Conservation (phyloP, 2,113 vertebrate genomes). For the Melanerpes aurifrons region DNA sequence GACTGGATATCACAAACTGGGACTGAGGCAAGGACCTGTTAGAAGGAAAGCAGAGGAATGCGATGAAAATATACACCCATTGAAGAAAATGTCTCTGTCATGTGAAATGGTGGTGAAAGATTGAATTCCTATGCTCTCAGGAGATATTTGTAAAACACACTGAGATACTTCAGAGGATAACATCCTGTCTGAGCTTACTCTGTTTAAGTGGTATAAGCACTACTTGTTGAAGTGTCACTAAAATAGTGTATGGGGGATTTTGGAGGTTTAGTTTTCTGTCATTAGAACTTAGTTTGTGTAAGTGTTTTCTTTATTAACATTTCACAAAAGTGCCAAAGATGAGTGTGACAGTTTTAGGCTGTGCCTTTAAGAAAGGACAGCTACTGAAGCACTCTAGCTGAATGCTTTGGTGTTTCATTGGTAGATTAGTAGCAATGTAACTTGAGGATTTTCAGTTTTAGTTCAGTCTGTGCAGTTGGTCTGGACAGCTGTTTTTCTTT, state of each 20-base stretch:
- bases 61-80: background rate
- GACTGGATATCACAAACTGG: background rate
- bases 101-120: background rate
- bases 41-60: background rate
- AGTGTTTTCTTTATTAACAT: background rate
- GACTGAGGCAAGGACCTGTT: background rate
- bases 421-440: too few species aligned
- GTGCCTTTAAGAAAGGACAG: too few species aligned
- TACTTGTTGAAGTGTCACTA: background rate
- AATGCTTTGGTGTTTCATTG: too few species aligned
- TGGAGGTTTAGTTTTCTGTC: background rate
- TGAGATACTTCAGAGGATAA: background rate
- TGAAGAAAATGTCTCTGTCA: background rate
- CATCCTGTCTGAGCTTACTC: background rate
- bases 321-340: background rate
- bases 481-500: too few species aligned
- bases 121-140: background rate
- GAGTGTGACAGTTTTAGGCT: too few species aligned
- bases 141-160: background rate
- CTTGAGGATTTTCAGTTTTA: too few species aligned
- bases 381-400: too few species aligned
- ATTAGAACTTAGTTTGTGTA: background rate
- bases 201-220: background rate
- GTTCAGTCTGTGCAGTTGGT: too few species aligned
- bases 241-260: background rate